Evolutionary conservation across 2,797 vertebrate genomes (phyloP).

Genomic region (Delichon dasypus): DNA sequence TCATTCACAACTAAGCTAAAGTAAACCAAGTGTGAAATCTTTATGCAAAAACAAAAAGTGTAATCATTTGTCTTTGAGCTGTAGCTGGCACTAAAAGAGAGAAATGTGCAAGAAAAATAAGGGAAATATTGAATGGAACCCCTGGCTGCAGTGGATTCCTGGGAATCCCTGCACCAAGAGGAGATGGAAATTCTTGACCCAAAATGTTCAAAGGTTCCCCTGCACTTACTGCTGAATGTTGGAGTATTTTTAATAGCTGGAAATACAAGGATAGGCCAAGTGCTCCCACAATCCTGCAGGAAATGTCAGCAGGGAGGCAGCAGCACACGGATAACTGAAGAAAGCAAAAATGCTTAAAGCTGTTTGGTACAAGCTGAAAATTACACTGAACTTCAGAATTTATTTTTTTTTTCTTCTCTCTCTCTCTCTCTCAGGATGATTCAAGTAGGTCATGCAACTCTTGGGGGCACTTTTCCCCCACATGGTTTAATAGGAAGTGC

Average conservation of each 20-base stretch:
- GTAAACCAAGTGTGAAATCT: not conserved
- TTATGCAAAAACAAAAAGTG: not conserved
- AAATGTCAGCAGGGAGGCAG: not conserved
- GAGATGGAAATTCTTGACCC: not conserved
- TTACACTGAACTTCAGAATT: not conserved
- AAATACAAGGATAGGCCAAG: not conserved
- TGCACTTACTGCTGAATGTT: not conserved
- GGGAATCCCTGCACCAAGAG: not conserved
- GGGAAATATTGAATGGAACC: not conserved
- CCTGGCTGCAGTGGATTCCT: not conserved
- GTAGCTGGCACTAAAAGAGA: not conserved
- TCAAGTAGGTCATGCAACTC: not conserved
- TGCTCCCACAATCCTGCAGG: not conserved
- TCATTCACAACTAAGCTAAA: not conserved
- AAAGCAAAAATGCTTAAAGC: not conserved
- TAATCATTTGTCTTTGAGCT: not conserved
- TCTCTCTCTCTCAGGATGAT: not conserved
- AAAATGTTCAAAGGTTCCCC: not conserved
- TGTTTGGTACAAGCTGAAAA: not conserved
- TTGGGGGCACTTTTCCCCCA: not conserved
- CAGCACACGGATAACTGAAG: rapidly evolving
- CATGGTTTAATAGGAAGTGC: not conserved
- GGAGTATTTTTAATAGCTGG: not conserved
- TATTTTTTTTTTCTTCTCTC: rapidly evolving
- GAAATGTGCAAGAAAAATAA: not conserved